Conservation (phyloP, 2,888 invertebrate species). For the Ormyrus thymus region DNA sequence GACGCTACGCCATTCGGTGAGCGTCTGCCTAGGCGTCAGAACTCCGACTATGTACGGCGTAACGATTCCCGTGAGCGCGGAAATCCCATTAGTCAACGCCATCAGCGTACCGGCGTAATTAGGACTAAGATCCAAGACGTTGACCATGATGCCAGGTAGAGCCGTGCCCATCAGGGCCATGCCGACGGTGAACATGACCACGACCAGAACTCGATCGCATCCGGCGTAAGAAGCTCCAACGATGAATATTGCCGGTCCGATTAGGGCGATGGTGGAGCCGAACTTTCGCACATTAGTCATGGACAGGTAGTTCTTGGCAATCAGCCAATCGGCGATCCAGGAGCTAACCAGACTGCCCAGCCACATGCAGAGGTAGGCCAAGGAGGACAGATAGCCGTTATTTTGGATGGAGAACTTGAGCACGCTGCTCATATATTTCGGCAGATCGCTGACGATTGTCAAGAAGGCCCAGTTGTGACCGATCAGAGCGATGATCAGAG, state of each 20-base stretch:
- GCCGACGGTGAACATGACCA: conserved; percentile 74
- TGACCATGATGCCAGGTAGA: conserved; percentile 76
- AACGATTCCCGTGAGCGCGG: conserved; percentile 83
- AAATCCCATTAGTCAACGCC: conserved; percentile 79
- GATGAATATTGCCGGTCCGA: conserved; percentile 75
- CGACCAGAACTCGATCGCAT: conserved; percentile 73
- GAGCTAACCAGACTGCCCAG: conserved; percentile 72
- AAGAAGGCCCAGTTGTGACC: conserved; percentile 74
- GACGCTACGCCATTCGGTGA: conserved; percentile 84
- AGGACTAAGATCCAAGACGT: conserved; percentile 75
- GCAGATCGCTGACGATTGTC: conserved; percentile 72
- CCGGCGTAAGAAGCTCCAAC: conserved; percentile 76
- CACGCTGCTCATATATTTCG: conserved; percentile 74
- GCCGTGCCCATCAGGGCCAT: conserved; percentile 76
- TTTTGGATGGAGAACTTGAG: conserved; percentile 73
- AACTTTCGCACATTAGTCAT: conserved; percentile 75
- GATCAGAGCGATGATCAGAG: conserved; percentile 80
- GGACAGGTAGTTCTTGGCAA: conserved; percentile 67
- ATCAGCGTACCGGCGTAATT: conserved; percentile 76
- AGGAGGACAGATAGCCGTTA: conserved; percentile 74
- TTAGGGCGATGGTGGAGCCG: conserved; percentile 75
- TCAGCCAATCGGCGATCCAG: conserved; percentile 74
- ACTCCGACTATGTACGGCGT: conserved; percentile 82
- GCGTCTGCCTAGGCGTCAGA: conserved; percentile 74
- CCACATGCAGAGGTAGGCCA: conserved; percentile 76